These are phyloP conservation scores for Etheostoma spectabile DNA, from an alignment of 2,113 vertebrate species.

Conservation along the genomic window DNA sequence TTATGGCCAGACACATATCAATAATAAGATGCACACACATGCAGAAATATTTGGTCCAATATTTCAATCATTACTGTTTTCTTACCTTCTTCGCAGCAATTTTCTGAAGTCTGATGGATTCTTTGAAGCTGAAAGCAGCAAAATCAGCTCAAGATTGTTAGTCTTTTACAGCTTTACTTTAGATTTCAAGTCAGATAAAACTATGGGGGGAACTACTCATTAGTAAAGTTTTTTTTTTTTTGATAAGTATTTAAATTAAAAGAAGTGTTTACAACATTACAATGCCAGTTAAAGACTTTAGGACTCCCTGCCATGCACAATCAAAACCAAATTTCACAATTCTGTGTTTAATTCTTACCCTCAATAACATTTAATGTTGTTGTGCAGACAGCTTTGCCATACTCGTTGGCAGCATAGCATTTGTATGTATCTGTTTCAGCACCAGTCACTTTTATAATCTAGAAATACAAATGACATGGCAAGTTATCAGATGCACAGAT, in stretches of 20 bases:
- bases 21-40: background rate
- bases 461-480: slow-evolving; percentile 28
- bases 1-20: background rate
- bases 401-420: slow-evolving; percentile 86
- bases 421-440: slow-evolving; percentile 87
- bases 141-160: background rate
- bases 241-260: background rate
- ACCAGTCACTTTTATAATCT: slow-evolving; percentile 84
- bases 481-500: background rate
- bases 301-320: background rate
- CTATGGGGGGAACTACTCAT: background rate
- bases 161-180: background rate
- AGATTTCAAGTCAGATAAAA: background rate
- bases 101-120: slow-evolving; percentile 85
- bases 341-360: slow-evolving; percentile 77
- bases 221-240: background rate
- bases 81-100: slow-evolving; percentile 86
- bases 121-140: slow-evolving; percentile 69
- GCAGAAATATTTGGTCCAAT: background rate
- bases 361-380: slow-evolving; percentile 85
- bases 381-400: slow-evolving; percentile 87
- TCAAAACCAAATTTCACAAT: background rate
- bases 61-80: background rate
- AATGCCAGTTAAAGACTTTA: background rate
- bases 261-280: background rate